phyloP scores from a whole-genome alignment of 2,888 invertebrate genomes.

The Drosophila hawaiiensis region DNA sequence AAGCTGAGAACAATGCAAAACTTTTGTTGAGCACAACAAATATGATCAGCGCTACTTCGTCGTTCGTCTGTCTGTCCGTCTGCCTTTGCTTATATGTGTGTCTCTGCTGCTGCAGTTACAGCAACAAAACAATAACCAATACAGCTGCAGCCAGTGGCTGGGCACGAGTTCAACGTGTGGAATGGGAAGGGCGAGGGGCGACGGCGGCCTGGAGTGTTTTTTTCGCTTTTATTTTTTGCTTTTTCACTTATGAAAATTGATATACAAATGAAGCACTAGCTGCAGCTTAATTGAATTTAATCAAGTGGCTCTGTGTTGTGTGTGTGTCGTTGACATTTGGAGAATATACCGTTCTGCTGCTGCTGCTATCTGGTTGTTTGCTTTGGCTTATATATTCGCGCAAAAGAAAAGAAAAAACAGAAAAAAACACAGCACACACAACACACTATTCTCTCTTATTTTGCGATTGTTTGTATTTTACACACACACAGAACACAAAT shows the following conservation, averaged over 20 bases:
- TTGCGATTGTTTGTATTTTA: constrained; percentile 34
- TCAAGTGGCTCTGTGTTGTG: constrained; percentile 46
- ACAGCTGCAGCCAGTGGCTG: constrained; percentile 37
- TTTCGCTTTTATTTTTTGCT: constrained; percentile 3
- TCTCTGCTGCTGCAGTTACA: constrained; percentile 44
- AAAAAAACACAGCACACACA: constrained; percentile 37
- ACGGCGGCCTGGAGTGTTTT: constrained; percentile 18
- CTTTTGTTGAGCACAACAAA: constrained; percentile 57
- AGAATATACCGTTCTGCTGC: constrained; percentile 59
- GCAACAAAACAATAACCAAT: constrained; percentile 23
- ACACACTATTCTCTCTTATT: constrained; percentile 34
- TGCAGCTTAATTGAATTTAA: constrained; percentile 82
- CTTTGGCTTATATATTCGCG: constrained; percentile 60
- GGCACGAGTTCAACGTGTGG: constrained; percentile 49
- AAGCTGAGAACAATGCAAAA: constrained; percentile 59
- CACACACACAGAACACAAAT: constrained; percentile 15
- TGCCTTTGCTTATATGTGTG: constrained; percentile 3
- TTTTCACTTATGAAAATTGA: constrained; percentile 52
- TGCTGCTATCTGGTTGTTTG: constrained; percentile 50
- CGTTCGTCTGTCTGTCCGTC: constrained; percentile 17
- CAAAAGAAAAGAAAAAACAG: constrained; percentile 33
- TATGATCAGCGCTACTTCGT: constrained; percentile 42
- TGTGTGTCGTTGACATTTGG: constrained; percentile 58
- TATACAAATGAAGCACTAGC: constrained; percentile 70
- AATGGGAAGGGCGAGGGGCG: constrained; percentile 10